Evolutionary conservation across 1,140 invertebrate species (phyloP), one percentile per base, ranked within the genome.

Genomic region (Drosophila sulfurigaster): DNA sequence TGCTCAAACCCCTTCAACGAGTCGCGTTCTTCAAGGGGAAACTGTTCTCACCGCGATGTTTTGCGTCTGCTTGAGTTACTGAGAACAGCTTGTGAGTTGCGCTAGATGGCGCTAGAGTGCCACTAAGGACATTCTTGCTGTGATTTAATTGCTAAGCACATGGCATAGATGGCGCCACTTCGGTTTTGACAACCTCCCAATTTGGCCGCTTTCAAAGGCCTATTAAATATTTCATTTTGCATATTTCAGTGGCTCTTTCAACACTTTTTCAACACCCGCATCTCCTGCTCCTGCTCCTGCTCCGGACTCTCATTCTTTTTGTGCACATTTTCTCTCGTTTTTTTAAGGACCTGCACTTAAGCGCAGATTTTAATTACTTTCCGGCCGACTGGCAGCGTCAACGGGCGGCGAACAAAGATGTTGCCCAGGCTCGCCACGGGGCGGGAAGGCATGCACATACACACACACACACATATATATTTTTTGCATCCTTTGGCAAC

Each of bases 291-390:
- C 52, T 49, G 10, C 43, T 46, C 60, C 38, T 43, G n/a, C 25
- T 54, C 54, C 20, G 20, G 20, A 25, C 20, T 25, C 4, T 43
- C 41, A 4, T 68, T 13, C 51, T 25, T 16, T 54, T 30, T 51
- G 52, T 65, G 41, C 35, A 48, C 35, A 38, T 38, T 38, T 38
- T 7, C 35, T 38, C 10, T 7, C 2, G 6, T 51, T 48, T 64
- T 81, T 52, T 74, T 80, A 68, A 83, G 87, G 78, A 81, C 69
- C 80, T 89, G 83, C 83, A 88, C 83, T 88, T 88, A 88, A 83
- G 83, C 85, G 83, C 81, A 88, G 80, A 88, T 88, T 88, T 88
- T 88, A 88, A 88, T 88, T 88, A 88, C 85, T 88, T 88, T 88
- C 83, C 83, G 83, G 83, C 85, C 85, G 83, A 88, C 82, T 82